These are phyloP conservation scores for Plutomurus gul DNA, from an alignment of 1,140 invertebrate genomes.

Conservation along the genomic window DNA sequence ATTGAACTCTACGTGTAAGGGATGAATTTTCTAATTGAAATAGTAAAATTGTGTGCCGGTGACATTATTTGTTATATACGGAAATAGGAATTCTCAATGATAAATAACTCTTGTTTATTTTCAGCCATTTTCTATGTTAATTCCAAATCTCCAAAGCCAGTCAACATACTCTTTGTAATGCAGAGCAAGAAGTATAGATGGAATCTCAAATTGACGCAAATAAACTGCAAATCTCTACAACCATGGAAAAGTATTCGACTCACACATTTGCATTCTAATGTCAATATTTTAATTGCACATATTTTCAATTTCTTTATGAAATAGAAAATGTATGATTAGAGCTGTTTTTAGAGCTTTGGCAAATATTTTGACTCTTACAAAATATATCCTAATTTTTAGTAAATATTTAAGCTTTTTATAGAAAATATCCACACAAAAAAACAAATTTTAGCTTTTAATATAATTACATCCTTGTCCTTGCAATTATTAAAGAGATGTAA, in stretches of 20 bases:
- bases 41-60: neutral
- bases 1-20: too few species aligned
- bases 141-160: constrained; percentile 55
- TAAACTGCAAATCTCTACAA: constrained; percentile 55
- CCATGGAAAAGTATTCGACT: constrained; percentile 41
- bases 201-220: constrained; percentile 56
- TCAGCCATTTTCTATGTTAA: constrained; percentile 57
- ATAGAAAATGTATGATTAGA: too few species aligned
- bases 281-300: too few species aligned
- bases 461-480: neutral
- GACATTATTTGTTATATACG: neutral
- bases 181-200: constrained; percentile 57
- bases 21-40: neutral
- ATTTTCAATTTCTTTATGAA: too few species aligned
- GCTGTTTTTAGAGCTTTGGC: too few species aligned
- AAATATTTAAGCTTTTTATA: too few species aligned
- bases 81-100: neutral
- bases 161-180: constrained; percentile 56
- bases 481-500: neutral
- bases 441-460: neutral
- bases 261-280: too few species aligned
- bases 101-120: constrained; percentile 33
- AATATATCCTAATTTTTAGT: too few species aligned
- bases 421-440: too few species aligned
- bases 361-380: too few species aligned